Evolutionary conservation across 2,797 vertebrate species (phyloP).

Genomic region (Mus minutoides): DNA sequence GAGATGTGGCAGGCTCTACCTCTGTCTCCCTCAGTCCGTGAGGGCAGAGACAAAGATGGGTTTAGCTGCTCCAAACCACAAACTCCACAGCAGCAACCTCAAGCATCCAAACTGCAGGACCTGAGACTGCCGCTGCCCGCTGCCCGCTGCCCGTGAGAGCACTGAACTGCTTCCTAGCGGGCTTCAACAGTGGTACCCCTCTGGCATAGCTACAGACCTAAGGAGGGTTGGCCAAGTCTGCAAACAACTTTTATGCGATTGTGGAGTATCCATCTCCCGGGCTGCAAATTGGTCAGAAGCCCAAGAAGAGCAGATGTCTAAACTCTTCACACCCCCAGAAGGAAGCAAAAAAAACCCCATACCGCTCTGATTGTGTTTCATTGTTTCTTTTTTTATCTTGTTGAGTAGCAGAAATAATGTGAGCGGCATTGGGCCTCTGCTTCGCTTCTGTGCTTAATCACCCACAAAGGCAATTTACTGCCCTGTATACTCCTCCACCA

Average conservation of each 20-base stretch:
- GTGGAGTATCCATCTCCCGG: not conserved
- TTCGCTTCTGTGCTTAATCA: conserved; percentile 84
- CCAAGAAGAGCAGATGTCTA: conserved; percentile 46
- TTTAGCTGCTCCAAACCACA: not conserved
- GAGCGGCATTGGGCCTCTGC: conserved; percentile 76
- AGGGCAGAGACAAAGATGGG: not conserved
- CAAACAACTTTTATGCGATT: not conserved
- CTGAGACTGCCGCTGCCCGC: not conserved
- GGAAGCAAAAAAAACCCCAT: conserved; percentile 40
- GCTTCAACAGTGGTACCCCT: not conserved
- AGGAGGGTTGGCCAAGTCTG: not conserved
- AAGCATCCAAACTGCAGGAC: not conserved
- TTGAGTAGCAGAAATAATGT: conserved; percentile 81
- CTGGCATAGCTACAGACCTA: not conserved
- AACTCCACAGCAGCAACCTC: not conserved
- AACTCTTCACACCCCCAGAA: conserved; percentile 15
- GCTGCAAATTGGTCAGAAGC: conserved; percentile 40
- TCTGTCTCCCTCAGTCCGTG: not conserved
- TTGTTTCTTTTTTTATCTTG: conserved; percentile 79
- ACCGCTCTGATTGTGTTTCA: not conserved
- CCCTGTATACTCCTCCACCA: conserved; percentile 82
- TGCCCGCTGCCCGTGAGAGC: not conserved
- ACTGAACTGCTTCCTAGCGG: not conserved
- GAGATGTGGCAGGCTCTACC: not conserved
- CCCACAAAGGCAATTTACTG: conserved; percentile 85